Evolutionary conservation across 2,113 vertebrate genomes (phyloP), one percentile per base, ranked within the genome.

Genomic region (Ahaetulla prasina): DNA sequence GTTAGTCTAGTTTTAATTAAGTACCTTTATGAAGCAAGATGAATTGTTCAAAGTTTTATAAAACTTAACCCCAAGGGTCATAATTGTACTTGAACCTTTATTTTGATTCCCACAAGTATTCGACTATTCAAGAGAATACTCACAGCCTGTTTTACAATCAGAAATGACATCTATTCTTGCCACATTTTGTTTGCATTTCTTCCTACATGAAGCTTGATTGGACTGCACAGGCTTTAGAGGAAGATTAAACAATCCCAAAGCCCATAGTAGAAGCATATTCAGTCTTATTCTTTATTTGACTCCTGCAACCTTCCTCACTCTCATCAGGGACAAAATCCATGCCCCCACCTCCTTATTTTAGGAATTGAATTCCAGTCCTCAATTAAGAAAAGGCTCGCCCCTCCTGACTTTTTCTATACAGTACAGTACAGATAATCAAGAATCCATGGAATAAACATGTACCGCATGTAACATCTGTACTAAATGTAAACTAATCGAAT

Each of bases 241-340:
- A 96, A 97, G 95, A 97, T 96, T 96, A 96, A 97, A 97, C 96
- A 97, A 97, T 94, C 93, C 95, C 94, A 94, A 92, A 97, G 95
- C 95, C 49, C 96, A 90, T 94, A 96, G 95, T 60, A 95, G 94
- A 95, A 96, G 94, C 95, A 96, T 95, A 96, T 94, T 94, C 93
- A 85, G 92, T 96, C 94, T 95, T 96, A 95, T 95, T 95, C 93
- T 95, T 95, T 96, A 93, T 96, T 97, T 96, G 96, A 63, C 94
- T 96, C 96, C 94, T 86, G 95, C 95, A 97, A 96, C 95, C 94
- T 92, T 96, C 94, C 96, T 96, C 95, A 92, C 95, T 97, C 95
- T 96, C 96, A 95, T 96, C 95, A 96, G 95, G 93, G 94, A 96
- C 91, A 95, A 96, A 96, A 84, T 95, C 94, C 95, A 93, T 93